Base-by-base conservation (phyloP, 2,113 vertebrate genomes). In the Lepus timidus region DNA sequence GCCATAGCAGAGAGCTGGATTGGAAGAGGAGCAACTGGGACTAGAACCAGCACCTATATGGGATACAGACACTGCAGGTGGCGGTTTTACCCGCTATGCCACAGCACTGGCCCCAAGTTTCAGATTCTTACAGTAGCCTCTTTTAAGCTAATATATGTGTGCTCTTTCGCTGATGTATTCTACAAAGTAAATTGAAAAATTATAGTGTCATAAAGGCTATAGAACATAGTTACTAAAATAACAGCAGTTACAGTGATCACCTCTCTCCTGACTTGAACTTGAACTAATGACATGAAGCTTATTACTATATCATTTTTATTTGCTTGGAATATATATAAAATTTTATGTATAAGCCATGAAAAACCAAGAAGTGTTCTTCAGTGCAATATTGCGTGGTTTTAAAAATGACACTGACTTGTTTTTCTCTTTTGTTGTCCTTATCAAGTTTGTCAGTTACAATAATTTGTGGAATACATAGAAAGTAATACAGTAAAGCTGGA, bases 71-170 rank as follows among this genome's bases (percentile, higher is more conserved):
- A 39, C 39, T 5, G 39, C 39, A 39, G 39, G 39, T 39, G 39
- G 39, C 39, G 4, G 44, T 7, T 44, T 44, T 44, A 44, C 44
- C 44, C 44, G 7, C 44, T 44, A 44, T 44, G 44, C 44, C 44
- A 44, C 44, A 44, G 7, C 44, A 44, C 44, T 7, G 6, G 44
- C 44, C 44, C 44, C 6, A 44, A 44, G 44, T 44, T 44, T 44
- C 44, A 44, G 44, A 44, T 51, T 68, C 17, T 68, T 78, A 70
- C 22, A 76, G 44, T 51, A 87, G 52, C 51, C 44, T 83, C 44
- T 82, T 33, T 87, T 85, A 80, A 84, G 62, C 75, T 87, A 90
- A 93, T 93, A 85, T 90, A 61, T 78, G 25, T 33, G 10, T 84
- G n/a, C 52, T 87, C 58, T 25, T 61, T 96, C 78, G 78, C 9